A percentile compares a stretch with the other conserved stretches of the same genome.
phyloP scores from a whole-genome alignment of 2,797 vertebrate genomes.

The Nyctibius grandis region DNA sequence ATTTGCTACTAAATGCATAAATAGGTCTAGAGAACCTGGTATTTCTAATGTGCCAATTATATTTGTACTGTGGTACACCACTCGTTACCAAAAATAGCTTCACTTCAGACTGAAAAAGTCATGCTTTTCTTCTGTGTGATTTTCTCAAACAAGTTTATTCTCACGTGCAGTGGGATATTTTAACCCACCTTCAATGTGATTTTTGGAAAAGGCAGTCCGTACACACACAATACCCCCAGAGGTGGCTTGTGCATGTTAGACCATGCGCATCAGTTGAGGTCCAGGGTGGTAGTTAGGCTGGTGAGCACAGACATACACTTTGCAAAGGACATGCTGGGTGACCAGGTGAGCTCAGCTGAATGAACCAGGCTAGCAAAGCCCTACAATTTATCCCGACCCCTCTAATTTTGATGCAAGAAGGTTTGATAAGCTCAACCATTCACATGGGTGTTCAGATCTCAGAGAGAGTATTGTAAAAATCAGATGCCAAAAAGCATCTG shows the following conservation, averaged over 20 bases:
- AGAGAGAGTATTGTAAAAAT: neutral
- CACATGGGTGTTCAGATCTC: fast-evolving
- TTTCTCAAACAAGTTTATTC: neutral
- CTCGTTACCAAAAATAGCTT: neutral
- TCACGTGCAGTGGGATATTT: neutral
- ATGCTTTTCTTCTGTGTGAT: neutral
- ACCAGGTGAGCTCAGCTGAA: neutral
- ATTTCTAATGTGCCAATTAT: neutral
- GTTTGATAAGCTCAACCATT: neutral
- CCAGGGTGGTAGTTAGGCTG: neutral
- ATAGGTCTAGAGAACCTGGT: neutral
- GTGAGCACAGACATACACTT: neutral
- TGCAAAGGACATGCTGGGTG: neutral
- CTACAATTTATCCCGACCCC: neutral
- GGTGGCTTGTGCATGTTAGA: neutral
- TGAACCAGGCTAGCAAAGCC: neutral
- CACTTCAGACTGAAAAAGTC: neutral
- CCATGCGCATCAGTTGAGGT: neutral
- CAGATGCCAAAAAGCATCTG: neutral
- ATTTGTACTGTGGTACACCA: neutral
- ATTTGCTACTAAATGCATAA: neutral
- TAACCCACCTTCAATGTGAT: neutral
- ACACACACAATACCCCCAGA: too few species aligned
- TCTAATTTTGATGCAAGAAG: neutral
- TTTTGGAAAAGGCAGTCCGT: neutral